Conservation (phyloP, 2,888 invertebrate genomes). For the Eremobia ochroleuca region DNA sequence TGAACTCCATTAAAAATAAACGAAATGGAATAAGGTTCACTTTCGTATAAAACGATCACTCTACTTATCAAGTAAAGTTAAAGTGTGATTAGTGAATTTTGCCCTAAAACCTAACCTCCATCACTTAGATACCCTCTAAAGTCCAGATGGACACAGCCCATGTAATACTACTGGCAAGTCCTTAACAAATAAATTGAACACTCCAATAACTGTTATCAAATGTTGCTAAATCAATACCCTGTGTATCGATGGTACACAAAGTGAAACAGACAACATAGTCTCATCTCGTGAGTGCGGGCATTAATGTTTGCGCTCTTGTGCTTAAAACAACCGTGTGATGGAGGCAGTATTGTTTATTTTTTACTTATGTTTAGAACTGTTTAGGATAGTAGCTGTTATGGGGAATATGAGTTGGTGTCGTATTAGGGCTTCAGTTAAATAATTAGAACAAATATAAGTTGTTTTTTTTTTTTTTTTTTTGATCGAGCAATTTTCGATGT, state of each 20-base stretch:
- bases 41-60: not conserved
- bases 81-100: not conserved
- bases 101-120: too few species aligned
- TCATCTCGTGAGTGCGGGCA: constrained; percentile 49
- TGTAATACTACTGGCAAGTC: constrained; percentile 9
- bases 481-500: too few species aligned
- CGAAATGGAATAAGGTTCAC: not conserved
- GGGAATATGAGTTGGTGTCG: not conserved
- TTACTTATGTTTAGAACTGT: constrained; percentile 16
- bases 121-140: not conserved
- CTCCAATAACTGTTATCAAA: constrained; percentile 52
- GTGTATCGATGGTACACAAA: constrained; percentile 63
- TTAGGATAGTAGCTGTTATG: not conserved
- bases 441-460: too few species aligned
- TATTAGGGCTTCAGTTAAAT: constrained; percentile 2
- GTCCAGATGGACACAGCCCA: not conserved
- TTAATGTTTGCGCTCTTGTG: constrained; percentile 49
- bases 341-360: constrained; percentile 35
- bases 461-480: too few species aligned
- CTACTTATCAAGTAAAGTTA: not conserved
- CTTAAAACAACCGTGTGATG: constrained; percentile 36
- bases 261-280: constrained; percentile 51
- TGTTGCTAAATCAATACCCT: constrained; percentile 68
- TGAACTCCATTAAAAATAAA: not conserved
- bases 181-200: constrained; percentile 31